phyloP scores from a whole-genome alignment of 2,888 invertebrate species.

The Aphodius granarius region DNA sequence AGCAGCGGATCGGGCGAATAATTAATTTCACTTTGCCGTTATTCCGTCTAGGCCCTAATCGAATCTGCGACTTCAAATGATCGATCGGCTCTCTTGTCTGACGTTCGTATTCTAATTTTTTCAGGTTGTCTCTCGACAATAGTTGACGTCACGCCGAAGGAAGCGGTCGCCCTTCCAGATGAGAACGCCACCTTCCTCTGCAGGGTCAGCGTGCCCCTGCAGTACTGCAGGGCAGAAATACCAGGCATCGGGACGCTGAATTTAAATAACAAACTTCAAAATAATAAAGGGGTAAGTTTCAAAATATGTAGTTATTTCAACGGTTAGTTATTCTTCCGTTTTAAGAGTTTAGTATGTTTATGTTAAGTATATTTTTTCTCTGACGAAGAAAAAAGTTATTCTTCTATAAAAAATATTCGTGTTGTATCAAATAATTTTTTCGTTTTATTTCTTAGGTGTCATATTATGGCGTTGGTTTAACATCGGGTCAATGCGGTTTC shows the following conservation, averaged over 20 bases:
- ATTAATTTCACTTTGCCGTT: neutral
- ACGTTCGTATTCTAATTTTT: neutral
- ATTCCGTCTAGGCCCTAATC: neutral
- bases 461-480: conserved; percentile 57
- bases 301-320: neutral
- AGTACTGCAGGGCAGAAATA: conserved; percentile 62
- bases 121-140: conserved; percentile 27
- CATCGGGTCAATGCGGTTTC: conserved; percentile 73
- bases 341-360: no score
- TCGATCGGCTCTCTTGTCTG: no score
- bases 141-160: conserved; percentile 59
- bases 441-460: conserved; percentile 39
- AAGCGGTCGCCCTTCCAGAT: conserved; percentile 60
- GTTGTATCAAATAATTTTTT: neutral
- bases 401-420: no score
- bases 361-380: no score
- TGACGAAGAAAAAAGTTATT: no score
- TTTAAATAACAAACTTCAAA: conserved; percentile 52
- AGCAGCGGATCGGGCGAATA: no score
- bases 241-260: conserved; percentile 54
- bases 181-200: conserved; percentile 62
- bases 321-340: no score
- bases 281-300: conserved; percentile 51
- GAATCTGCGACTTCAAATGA: no score
- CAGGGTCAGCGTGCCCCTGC: conserved; percentile 60